phyloP scores from a whole-genome alignment of 1,140 invertebrate species.

The Spodoptera frugiperda region DNA sequence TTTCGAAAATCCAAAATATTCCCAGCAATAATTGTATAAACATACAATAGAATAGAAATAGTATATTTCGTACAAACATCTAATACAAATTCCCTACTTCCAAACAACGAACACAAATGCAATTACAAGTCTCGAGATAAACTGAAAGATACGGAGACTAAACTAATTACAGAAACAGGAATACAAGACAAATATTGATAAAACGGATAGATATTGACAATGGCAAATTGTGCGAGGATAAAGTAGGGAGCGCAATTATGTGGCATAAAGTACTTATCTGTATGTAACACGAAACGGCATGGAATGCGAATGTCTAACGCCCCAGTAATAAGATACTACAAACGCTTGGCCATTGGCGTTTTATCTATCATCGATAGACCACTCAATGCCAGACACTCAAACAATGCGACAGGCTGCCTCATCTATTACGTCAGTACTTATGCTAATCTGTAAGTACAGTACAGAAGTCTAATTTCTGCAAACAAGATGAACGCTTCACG shows the following conservation, averaged over 20 bases:
- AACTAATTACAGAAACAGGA: slow-evolving; percentile 15
- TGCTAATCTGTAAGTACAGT: background rate
- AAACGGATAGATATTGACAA: slow-evolving; percentile 36
- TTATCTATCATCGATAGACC: slow-evolving; percentile 62
- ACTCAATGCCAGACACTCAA: slow-evolving; percentile 47
- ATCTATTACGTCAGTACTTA: slow-evolving; percentile 4
- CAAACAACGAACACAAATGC: background rate
- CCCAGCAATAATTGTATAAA: too few species aligned
- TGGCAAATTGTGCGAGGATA: slow-evolving; percentile 30
- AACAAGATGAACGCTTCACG: too few species aligned
- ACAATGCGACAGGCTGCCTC: slow-evolving; percentile 13
- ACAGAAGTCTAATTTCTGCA: background rate
- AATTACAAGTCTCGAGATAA: slow-evolving; percentile 18
- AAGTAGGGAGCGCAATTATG: slow-evolving; percentile 7
- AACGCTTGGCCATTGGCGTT: slow-evolving; percentile 72
- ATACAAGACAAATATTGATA: slow-evolving; percentile 17
- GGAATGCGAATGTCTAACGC: slow-evolving; percentile 65
- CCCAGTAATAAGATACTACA: slow-evolving; percentile 74
- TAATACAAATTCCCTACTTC: too few species aligned
- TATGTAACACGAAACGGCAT: slow-evolving; percentile 56
- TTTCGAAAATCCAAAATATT: too few species aligned
- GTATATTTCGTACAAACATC: too few species aligned
- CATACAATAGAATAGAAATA: too few species aligned
- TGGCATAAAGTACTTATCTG: slow-evolving; percentile 48
- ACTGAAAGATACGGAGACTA: background rate